phyloP scores from a whole-genome alignment of 2,113 vertebrate genomes.

The Myotis lucifugus region DNA sequence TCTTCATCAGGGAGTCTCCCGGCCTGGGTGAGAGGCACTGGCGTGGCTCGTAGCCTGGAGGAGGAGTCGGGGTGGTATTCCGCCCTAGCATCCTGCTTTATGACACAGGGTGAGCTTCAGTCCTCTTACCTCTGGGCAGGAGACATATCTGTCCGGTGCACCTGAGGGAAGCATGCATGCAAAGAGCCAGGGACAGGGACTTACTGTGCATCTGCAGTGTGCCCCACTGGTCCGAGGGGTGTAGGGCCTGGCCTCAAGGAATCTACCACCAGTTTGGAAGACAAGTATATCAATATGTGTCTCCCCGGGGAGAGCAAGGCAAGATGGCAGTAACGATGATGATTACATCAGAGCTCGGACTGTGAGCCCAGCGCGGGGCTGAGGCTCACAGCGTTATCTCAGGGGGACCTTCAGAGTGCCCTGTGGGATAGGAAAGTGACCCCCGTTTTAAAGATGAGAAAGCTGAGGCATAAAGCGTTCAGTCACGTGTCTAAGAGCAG shows the following conservation, averaged over 20 bases:
- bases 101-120: background rate
- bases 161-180: background rate
- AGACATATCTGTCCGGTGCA: too few species aligned
- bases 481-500: background rate
- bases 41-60: background rate
- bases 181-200: background rate
- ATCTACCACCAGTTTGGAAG: background rate
- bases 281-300: accelerated
- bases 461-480: background rate
- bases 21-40: background rate
- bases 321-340: background rate
- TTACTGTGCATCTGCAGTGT: background rate
- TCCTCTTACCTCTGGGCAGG: background rate
- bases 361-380: background rate
- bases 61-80: background rate
- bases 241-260: background rate
- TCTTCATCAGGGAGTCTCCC: background rate
- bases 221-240: too few species aligned
- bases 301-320: background rate
- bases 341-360: background rate
- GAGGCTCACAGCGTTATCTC: background rate
- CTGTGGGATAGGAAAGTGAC: background rate
- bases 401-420: accelerated
- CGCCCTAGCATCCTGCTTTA: background rate
- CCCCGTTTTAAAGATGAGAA: background rate